A percentile compares a stretch with the other conserved stretches of the same genome.
Evolutionary conservation across 2,797 vertebrate species (phyloP).

Genomic region (Buphagus erythrorhynchus): DNA sequence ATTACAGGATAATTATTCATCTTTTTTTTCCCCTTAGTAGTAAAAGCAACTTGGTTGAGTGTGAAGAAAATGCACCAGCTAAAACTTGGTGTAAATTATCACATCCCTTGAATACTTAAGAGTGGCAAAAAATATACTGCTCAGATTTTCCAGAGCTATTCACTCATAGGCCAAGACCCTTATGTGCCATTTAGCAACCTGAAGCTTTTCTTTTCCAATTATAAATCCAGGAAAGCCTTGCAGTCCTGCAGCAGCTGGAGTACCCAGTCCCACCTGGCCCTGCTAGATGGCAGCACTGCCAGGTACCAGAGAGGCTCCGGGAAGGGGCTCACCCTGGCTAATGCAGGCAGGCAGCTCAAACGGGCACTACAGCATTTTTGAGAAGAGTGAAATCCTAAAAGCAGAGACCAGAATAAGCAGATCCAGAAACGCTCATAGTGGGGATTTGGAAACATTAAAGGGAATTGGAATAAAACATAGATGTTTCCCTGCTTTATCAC

Average conservation of each 20-base stretch:
- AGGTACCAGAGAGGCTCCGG: accelerated
- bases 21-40: not conserved
- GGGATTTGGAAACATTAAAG: not conserved
- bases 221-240: not conserved
- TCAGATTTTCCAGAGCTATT: constrained; percentile 33
- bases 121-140: not conserved
- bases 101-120: constrained; percentile 5
- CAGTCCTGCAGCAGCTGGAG: not conserved
- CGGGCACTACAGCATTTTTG: not conserved
- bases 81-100: constrained; percentile 10
- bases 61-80: not conserved
- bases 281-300: not conserved
- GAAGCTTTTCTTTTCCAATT: not conserved
- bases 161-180: not conserved
- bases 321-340: not conserved
- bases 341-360: not conserved
- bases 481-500: not conserved
- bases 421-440: not conserved
- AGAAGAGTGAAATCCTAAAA: not conserved
- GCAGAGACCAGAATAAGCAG: not conserved
- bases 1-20: constrained; percentile 27
- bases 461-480: not conserved
- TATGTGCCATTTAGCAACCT: not conserved
- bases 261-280: not conserved
- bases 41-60: not conserved